These are phyloP conservation scores for Ferdinandea cuprea DNA, from an alignment of 2,888 invertebrate species.

Conservation along the genomic window DNA sequence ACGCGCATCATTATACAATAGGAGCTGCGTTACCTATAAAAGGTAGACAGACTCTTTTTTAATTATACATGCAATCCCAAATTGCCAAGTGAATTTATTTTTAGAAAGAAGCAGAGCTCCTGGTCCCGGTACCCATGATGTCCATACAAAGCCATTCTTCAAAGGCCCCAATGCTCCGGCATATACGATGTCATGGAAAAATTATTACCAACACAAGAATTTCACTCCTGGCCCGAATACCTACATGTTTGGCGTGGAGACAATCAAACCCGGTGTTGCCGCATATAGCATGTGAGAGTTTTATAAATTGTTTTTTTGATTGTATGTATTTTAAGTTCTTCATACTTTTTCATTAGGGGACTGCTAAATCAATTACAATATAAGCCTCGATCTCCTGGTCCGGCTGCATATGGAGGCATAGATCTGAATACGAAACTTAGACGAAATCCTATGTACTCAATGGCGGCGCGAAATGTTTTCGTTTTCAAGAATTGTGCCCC, in stretches of 20 bases:
- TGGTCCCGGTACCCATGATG: constrained; percentile 80
- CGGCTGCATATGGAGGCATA: constrained; percentile 79
- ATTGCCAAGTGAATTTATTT: background rate
- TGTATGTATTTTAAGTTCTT: background rate
- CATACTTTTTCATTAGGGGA: constrained; percentile 76
- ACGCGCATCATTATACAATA: constrained; percentile 43
- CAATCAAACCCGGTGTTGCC: constrained; percentile 77
- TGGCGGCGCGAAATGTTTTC: constrained; percentile 75
- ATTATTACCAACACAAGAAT: constrained; percentile 75
- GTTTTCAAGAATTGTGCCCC: constrained; percentile 76
- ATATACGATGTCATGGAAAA: constrained; percentile 84
- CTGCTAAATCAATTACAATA: constrained; percentile 70
- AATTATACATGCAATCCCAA: background rate
- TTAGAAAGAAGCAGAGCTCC: constrained; percentile 79
- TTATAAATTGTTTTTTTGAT: background rate
- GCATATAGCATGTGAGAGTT: constrained; percentile 80
- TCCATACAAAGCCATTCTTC: constrained; percentile 77
- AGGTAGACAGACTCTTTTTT: constrained; percentile 11
- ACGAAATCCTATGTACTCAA: constrained; percentile 78
- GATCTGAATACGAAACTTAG: constrained; percentile 76
- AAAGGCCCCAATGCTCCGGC: constrained; percentile 82
- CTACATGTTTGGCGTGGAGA: constrained; percentile 77
- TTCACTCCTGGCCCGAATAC: constrained; percentile 80
- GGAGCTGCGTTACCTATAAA: constrained; percentile 6
- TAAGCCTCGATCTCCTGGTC: constrained; percentile 79